Conservation (phyloP, 2,888 invertebrate genomes). For the Pseudococcus longispinus region DNA sequence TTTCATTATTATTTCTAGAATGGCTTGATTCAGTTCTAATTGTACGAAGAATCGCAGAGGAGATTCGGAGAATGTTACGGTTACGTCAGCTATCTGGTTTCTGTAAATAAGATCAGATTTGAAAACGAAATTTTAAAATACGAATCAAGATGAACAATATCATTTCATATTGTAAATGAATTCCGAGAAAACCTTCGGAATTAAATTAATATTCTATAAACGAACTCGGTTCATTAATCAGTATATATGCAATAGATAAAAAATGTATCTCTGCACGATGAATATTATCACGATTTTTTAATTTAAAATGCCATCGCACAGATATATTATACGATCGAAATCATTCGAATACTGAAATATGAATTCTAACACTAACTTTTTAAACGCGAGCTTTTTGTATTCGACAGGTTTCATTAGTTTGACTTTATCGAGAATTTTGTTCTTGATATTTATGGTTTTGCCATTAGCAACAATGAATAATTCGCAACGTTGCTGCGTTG, state of each 20-base stretch:
- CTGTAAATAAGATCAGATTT: slow-evolving; percentile 52
- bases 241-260: background rate
- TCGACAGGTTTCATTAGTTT: slow-evolving; percentile 44
- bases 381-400: background rate
- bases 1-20: slow-evolving; percentile 73
- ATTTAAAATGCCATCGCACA: background rate
- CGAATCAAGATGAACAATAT: background rate
- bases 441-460: slow-evolving; percentile 66
- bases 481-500: slow-evolving; percentile 76
- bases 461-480: slow-evolving; percentile 67
- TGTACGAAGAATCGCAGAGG: slow-evolving; percentile 79
- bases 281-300: background rate
- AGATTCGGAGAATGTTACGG: slow-evolving; percentile 73
- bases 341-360: background rate
- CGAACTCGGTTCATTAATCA: background rate
- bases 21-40: slow-evolving; percentile 69
- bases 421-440: slow-evolving; percentile 64
- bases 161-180: background rate
- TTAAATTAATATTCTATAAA: background rate
- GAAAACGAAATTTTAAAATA: background rate
- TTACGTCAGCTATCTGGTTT: slow-evolving; percentile 65
- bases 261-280: background rate
- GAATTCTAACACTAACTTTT: slow-evolving; percentile 38
- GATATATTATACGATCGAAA: background rate
- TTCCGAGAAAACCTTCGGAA: background rate